Evolutionary conservation across 2,113 vertebrate genomes (phyloP).

Genomic region (Caloenas nicobarica): DNA sequence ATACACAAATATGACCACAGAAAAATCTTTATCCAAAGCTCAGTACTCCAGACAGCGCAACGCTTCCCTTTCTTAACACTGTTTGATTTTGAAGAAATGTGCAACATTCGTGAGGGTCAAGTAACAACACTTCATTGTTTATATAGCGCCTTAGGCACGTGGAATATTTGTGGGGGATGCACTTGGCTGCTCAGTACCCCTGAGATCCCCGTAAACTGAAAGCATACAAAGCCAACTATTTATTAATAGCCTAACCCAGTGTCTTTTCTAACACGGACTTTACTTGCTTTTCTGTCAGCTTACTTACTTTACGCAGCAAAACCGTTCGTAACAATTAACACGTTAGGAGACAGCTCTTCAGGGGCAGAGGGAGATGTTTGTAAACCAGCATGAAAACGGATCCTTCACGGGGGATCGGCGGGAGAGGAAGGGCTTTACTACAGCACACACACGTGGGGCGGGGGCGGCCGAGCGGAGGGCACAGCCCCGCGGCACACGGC

Average conservation of each 20-base stretch:
- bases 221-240: not conserved
- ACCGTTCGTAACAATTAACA: rapidly evolving
- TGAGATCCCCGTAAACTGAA: not conserved
- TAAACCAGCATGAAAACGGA: not conserved
- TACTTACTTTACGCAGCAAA: not conserved
- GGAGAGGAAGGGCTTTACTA: not conserved
- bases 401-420: not conserved
- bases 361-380: not conserved
- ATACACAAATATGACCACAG: not conserved
- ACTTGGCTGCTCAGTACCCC: not conserved
- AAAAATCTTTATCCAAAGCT: not conserved
- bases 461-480: not conserved
- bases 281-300: rapidly evolving
- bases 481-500: not conserved
- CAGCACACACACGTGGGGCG: not conserved
- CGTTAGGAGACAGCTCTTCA: not conserved
- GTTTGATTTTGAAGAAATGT: rapidly evolving
- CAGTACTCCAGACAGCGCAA: rapidly evolving
- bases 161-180: rapidly evolving
- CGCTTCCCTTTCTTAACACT: not conserved
- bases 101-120: not conserved
- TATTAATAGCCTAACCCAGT: not conserved
- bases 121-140: rapidly evolving
- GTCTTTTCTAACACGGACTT: not conserved
- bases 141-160: rapidly evolving